Evolutionary conservation across 2,797 vertebrate genomes (phyloP).

Genomic region (Lepus townsendii): DNA sequence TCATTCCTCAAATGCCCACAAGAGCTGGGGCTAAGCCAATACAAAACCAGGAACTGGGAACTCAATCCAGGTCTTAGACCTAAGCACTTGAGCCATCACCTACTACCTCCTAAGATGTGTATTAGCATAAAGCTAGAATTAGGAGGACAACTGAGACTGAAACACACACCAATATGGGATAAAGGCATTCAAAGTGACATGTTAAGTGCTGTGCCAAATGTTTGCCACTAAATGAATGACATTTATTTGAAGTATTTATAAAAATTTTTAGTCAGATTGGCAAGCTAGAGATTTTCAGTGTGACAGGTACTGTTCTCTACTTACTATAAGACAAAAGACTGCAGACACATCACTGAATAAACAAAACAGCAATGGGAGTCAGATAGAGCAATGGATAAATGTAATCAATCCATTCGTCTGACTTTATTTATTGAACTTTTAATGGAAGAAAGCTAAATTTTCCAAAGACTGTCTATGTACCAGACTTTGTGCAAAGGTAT

Average conservation of each 20-base stretch:
- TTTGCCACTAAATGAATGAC: background rate
- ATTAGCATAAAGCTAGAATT: too few relatives aligned
- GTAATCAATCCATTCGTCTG: background rate
- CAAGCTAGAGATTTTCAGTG: background rate
- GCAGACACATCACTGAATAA: background rate
- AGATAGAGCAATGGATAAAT: background rate
- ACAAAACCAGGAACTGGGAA: too few relatives aligned
- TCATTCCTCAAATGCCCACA: too few relatives aligned
- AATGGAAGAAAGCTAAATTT: background rate
- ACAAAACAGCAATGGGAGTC: background rate
- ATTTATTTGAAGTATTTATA: constrained; percentile 8
- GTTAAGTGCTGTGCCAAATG: too few relatives aligned
- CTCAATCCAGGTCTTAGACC: too few relatives aligned
- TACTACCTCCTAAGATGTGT: too few relatives aligned
- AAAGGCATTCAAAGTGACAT: too few relatives aligned
- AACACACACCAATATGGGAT: too few relatives aligned
- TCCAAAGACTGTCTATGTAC: background rate
- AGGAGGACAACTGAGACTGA: too few relatives aligned
- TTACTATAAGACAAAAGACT: background rate
- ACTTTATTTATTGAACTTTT: background rate
- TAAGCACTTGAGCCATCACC: too few relatives aligned
- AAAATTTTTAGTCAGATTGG: background rate
- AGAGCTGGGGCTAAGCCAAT: too few relatives aligned
- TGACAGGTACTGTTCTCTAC: background rate
- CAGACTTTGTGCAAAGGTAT: constrained; percentile 14